Conservation (phyloP, 2,113 vertebrate species). For the Sprattus sprattus region DNA sequence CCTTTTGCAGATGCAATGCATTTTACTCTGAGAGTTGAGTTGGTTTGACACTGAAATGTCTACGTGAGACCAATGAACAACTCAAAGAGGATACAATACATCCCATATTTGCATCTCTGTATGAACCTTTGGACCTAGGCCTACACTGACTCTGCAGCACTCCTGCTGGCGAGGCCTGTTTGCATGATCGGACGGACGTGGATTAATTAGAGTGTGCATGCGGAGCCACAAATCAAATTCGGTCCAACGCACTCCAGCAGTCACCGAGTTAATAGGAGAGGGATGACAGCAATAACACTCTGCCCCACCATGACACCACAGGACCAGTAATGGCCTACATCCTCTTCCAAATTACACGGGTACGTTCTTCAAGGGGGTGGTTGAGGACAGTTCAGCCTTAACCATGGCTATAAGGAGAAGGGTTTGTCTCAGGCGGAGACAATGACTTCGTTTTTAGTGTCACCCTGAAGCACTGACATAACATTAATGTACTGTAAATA, state of each 20-base stretch:
- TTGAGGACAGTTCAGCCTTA: neutral
- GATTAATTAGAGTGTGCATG: slow-evolving; percentile 31
- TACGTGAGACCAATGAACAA: too few relatives aligned
- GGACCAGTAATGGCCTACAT: slow-evolving; percentile 27
- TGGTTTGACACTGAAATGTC: too few relatives aligned
- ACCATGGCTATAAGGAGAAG: neutral
- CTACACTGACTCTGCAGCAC: neutral
- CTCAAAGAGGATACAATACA: neutral
- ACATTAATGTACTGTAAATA: neutral
- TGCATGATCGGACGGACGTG: neutral
- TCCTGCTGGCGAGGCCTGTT: neutral
- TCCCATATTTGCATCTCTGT: neutral
- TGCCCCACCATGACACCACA: slow-evolving; percentile 9
- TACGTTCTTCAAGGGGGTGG: neutral
- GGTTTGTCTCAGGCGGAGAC: neutral
- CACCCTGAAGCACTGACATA: neutral
- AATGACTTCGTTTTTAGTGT: neutral
- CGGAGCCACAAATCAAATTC: slow-evolving; percentile 32
- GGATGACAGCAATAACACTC: slow-evolving; percentile 29
- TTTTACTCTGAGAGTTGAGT: too few relatives aligned
- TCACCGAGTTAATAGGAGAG: slow-evolving; percentile 33
- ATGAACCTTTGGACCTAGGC: neutral
- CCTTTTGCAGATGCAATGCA: too few relatives aligned
- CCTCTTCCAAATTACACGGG: slow-evolving; percentile 32
- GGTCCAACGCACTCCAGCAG: neutral